Base-by-base conservation (phyloP, 2,113 vertebrate genomes). In the Perca schrenkii region DNA sequence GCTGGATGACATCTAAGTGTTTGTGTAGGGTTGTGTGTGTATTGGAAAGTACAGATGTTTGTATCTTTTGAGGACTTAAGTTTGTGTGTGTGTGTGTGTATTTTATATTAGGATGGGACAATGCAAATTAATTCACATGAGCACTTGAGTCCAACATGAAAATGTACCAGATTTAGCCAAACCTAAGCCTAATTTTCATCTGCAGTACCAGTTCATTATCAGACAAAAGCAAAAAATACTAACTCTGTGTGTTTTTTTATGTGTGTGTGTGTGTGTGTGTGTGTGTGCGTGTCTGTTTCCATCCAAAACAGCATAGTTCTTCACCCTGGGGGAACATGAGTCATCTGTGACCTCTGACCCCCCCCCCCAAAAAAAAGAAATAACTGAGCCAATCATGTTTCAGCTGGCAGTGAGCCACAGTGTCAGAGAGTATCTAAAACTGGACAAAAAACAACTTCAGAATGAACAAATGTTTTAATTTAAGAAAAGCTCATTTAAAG, bases 311-410 rank as follows among this genome's bases (percentile, higher is more conserved):
- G 61, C 86, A 91, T 91, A 86, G 50, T 76, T 92, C 28, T 71
- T 78, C 67, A 46, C 87, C 56, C 61, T 2, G 8, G 66, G 68
- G 89, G 90, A 40, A 58, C 58, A 15, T 84, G 65, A 89, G 84
- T 91, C 89, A 92, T 80, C n/a, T 11, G 4, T 83, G 74, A 90
- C 81, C 92, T 87, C 65, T 90, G 81, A 93, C 81, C 84, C n/a
- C 40, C 46, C 31, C 40, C 40, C 36, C 36, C 11, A 8, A 17
- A 34, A 61, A 61, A 62, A 31, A 4, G 0, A 31, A 31, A 34
- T 4, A 34, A 34, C 31, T 19, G 4, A 87, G 46, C 68, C 52
- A 86, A 77, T 89, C 72, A 21, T 7, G 49, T 75, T 62, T 69
- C 28, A 66, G 17, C 68, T 82, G 76, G 62, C 43, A 8, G n/a